A percentile compares a stretch with the other conserved stretches of the same genome.
These are phyloP conservation scores for Micromys minutus DNA, from an alignment of 2,113 vertebrate genomes.

Conservation along the genomic window DNA sequence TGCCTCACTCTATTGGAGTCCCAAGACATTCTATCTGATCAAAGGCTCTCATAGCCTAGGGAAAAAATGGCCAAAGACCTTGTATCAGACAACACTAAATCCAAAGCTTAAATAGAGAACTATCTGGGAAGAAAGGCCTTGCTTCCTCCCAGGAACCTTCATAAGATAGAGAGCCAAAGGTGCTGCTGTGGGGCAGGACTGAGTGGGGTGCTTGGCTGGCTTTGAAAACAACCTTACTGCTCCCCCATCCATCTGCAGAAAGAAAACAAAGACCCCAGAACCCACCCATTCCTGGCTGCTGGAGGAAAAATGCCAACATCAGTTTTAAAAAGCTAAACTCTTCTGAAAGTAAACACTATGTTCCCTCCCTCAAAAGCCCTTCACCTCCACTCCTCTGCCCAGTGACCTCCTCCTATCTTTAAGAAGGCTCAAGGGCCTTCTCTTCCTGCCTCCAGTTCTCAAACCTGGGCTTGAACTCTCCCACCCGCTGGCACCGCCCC, in stretches of 20 bases:
- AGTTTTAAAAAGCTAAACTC: background rate
- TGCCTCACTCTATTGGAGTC: background rate
- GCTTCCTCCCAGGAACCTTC: background rate
- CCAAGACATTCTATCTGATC: background rate
- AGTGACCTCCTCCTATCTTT: background rate
- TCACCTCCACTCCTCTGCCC: background rate
- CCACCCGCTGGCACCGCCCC: background rate
- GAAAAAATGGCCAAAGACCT: background rate
- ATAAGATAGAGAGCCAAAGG: background rate
- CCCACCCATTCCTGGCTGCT: background rate
- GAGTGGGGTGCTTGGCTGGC: fast-evolving
- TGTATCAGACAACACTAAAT: background rate
- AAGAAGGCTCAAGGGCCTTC: background rate
- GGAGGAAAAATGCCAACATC: background rate
- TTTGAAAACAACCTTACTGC: conserved; percentile 5
- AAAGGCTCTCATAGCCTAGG: background rate
- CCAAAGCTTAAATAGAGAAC: background rate
- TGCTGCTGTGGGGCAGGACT: background rate
- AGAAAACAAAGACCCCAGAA: background rate
- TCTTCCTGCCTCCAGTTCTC: background rate
- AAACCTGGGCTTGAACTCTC: background rate
- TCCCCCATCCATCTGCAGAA: background rate
- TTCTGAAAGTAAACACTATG: conserved; percentile 6
- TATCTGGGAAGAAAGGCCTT: background rate
- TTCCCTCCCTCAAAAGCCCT: background rate